A percentile compares a stretch with the other conserved stretches of the same genome.
These are phyloP conservation scores for Kradibia gibbosae DNA, from an alignment of 1,140 invertebrate species.

Conservation along the genomic window DNA sequence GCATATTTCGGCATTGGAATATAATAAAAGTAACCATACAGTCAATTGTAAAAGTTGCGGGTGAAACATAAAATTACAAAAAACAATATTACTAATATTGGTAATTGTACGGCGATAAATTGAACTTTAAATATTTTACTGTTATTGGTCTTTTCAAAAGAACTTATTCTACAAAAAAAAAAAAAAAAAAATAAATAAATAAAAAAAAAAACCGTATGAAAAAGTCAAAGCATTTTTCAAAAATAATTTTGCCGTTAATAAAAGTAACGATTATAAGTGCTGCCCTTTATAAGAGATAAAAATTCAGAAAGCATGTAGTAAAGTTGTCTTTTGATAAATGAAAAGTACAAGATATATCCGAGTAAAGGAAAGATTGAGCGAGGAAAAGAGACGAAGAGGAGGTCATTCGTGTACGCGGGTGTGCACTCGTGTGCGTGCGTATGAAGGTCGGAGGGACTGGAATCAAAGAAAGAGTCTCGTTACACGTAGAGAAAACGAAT, in stretches of 20 bases:
- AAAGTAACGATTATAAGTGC: not conserved
- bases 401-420: too few relatives aligned
- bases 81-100: too few relatives aligned
- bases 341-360: not conserved
- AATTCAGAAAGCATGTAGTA: not conserved
- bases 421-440: too few relatives aligned
- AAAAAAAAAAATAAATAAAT: not conserved
- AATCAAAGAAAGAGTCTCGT: conserved; percentile 39
- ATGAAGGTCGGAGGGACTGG: not conserved
- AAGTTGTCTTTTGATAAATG: not conserved
- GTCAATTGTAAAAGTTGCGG: too few relatives aligned
- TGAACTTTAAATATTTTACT: too few relatives aligned
- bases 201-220: not conserved
- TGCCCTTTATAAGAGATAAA: not conserved
- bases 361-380: not conserved
- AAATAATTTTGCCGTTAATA: not conserved
- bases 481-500: conserved; percentile 35
- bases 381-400: not conserved
- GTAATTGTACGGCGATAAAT: too few relatives aligned
- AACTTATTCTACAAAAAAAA: too few relatives aligned
- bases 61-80: too few relatives aligned
- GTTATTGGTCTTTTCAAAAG: too few relatives aligned
- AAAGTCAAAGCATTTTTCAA: not conserved
- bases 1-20: too few relatives aligned
- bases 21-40: too few relatives aligned